Evolutionary conservation across 2,797 vertebrate genomes (phyloP).

Genomic region (Sebastes wilsoni): DNA sequence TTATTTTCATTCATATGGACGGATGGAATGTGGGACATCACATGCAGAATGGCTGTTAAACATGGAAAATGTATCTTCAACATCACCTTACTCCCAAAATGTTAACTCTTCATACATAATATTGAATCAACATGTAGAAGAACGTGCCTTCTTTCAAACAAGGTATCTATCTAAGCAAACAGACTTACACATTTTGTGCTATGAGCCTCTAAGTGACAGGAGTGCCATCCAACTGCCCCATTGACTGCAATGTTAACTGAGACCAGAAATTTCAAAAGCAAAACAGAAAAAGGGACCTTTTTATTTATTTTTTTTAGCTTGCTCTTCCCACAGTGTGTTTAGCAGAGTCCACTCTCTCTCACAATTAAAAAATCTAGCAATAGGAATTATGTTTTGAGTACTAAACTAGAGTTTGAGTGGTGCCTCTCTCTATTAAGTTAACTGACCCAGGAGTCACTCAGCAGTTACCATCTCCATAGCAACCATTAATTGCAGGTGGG

Average conservation of each 20-base stretch:
- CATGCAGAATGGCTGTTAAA: background rate
- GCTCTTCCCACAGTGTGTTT: background rate
- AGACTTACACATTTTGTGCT: background rate
- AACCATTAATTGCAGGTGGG: background rate
- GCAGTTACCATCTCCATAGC: background rate
- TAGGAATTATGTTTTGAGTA: background rate
- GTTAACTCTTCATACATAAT: background rate
- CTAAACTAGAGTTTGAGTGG: background rate
- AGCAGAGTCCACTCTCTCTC: background rate
- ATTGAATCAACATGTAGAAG: background rate
- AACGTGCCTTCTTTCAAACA: background rate
- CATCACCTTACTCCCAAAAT: background rate
- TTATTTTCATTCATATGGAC: background rate
- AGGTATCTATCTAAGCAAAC: background rate
- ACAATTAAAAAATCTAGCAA: background rate
- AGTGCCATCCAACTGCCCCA: background rate
- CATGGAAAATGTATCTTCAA: background rate
- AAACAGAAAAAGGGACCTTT: background rate
- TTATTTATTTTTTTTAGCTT: background rate
- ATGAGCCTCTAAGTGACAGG: background rate
- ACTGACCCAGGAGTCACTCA: background rate
- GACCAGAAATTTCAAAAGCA: background rate
- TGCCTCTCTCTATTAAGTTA: background rate
- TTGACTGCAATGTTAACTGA: background rate
- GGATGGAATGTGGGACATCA: background rate